These are phyloP conservation scores for Dryobotodes eremita DNA, from an alignment of 2,888 invertebrate species.

Conservation along the genomic window DNA sequence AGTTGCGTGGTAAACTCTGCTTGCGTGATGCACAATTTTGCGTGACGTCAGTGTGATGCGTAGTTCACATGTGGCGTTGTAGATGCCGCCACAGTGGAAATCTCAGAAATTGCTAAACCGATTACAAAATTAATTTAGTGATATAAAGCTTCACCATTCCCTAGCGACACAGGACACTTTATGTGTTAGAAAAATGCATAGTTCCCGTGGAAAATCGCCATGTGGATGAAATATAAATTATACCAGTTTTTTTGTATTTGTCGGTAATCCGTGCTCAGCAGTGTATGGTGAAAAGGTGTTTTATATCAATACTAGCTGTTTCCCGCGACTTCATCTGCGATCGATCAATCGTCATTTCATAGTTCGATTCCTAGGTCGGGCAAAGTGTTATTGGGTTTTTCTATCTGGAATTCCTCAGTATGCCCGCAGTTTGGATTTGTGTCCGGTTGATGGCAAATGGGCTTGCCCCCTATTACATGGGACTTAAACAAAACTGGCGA, in stretches of 20 bases:
- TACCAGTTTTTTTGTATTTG: no score
- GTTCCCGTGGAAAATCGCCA: no score
- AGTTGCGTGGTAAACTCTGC: no score
- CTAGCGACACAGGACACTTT: not conserved
- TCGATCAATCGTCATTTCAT: no score
- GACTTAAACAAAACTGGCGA: not conserved
- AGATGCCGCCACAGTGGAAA: not conserved
- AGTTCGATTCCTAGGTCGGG: not conserved
- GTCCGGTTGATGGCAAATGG: not conserved
- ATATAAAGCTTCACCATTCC: not conserved
- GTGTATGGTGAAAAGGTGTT: not conserved
- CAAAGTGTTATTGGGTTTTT: no score
- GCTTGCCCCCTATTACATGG: not conserved
- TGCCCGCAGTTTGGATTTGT: no score
- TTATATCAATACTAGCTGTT: not conserved
- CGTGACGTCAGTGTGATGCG: no score
- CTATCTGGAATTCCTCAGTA: no score
- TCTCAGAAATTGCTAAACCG: not conserved
- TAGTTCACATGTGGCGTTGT: no score
- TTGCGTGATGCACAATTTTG: no score
- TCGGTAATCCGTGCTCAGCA: not conserved
- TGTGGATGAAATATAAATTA: no score
- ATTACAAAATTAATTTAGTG: not conserved
- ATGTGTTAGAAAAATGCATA: not conserved
- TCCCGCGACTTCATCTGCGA: no score